Conservation (phyloP, 2,888 invertebrate genomes). For the Caradrina kadenii region DNA sequence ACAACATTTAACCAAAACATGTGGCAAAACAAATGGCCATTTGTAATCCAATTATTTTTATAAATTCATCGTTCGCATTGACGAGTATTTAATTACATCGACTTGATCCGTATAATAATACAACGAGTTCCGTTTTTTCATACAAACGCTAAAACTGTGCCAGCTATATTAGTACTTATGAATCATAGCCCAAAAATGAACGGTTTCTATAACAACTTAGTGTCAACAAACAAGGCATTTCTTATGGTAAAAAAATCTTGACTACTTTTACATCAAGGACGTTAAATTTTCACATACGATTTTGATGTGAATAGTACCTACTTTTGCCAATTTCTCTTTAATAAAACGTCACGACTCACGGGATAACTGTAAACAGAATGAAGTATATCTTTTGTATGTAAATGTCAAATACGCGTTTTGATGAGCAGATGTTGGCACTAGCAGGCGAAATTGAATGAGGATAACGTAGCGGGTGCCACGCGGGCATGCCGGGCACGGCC, state of each 20-base stretch:
- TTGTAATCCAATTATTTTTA: too few species aligned
- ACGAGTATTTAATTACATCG: not conserved
- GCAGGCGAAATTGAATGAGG: conserved; percentile 40
- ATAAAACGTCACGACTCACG: conserved; percentile 29
- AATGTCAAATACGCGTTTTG: conserved; percentile 30
- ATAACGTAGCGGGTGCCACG: conserved; percentile 17
- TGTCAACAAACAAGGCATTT: conserved; percentile 66
- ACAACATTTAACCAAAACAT: too few species aligned
- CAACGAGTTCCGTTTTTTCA: conserved; percentile 2
- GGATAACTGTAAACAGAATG: conserved; percentile 31
- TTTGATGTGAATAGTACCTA: conserved; percentile 3
- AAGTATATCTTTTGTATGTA: conserved; percentile 32
- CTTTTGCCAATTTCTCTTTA: conserved; percentile 26
- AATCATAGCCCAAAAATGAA: conserved; percentile 56
- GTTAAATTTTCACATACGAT: not conserved
- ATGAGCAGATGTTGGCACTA: conserved; percentile 24
- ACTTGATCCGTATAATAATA: not conserved
- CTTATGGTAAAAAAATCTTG: conserved; percentile 25
- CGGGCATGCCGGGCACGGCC: conserved; percentile 9
- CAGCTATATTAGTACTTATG: conserved; percentile 36
- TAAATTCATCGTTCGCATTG: too few species aligned
- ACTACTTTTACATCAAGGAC: conserved; percentile 12
- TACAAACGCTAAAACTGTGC: conserved; percentile 31
- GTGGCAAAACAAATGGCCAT: too few species aligned
- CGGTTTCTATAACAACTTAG: conserved; percentile 63